Evolutionary conservation across 37 sponge, comb jelly and placozoan species (phyloP), one percentile per base, ranked within the genome.

Genomic region (Diacarnus erythraeanus): DNA sequence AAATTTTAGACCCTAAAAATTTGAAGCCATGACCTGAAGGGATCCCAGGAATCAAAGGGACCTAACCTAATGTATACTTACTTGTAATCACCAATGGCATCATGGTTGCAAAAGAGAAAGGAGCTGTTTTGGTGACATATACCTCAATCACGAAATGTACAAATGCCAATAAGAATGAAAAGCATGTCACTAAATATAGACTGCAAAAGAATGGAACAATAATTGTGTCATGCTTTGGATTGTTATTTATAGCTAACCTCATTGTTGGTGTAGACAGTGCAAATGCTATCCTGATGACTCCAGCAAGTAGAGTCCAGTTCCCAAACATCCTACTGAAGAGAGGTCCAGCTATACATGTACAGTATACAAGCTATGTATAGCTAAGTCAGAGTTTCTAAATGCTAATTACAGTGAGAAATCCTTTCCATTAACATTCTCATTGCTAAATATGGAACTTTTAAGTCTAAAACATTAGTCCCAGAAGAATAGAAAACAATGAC

Each of bases 261-360:
- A 69, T 10, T 29, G 69, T 72, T 2, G 44, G 60, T 33, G 87
- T 78, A 17, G 40, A 56, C 37, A 86, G 22, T 26, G 75, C 83
- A 74, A 59, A 91, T 23, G 34, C 70, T 23, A 83, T 9, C n/a
- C 91, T 59, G 15, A 86, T 30, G 9, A 59, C 54, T 35, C 51
- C 87, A 42, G 91, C 81, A 21, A 91, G 71, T 1, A 81, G 30
- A 37, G 87, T 91, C 91, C 91, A 91, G 0, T 33, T 43, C 8
- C 87, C 91, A 74, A 91, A 91, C 60, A 73, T 71, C 21, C 91
- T 65, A 8, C 87, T 57, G 30, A 74, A 26, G 9, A 91, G 38
- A 15, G 75, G 79, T 10, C 79, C 39, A n/a, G 80, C 91, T 91
- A 70, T 20, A 61, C n/a, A n/a, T n/a, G 57, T 54, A 54, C 57